Percentiles rank a stretch among this genome's conserved stretches.
Evolutionary conservation across 1,140 invertebrate genomes (phyloP).

Genomic region (Brachionus calyciflorus): DNA sequence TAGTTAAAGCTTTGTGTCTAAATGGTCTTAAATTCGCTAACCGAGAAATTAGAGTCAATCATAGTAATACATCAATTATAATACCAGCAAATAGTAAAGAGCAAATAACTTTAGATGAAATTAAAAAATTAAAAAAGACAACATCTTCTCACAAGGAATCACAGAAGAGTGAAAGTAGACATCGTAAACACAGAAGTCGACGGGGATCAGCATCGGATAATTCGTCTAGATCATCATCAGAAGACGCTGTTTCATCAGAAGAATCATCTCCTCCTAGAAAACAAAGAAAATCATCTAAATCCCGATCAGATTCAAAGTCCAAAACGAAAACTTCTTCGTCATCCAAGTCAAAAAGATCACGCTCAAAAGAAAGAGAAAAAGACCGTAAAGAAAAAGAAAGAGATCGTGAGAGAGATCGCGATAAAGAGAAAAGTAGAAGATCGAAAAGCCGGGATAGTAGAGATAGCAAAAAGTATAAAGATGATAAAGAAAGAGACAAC

Average conservation of each 20-base stretch:
- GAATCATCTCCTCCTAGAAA: conserved; percentile 15
- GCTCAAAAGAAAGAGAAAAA: conserved; percentile 25
- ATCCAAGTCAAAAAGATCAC: neutral
- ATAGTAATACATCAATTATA: neutral
- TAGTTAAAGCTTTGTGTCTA: conserved; percentile 42
- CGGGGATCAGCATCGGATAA: conserved; percentile 2
- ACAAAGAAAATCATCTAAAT: conserved; percentile 2
- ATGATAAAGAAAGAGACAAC: neutral
- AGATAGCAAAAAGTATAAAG: neutral
- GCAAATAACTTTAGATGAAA: neutral
- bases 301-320: conserved; percentile 7
- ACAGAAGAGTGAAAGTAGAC: neutral
- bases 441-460: neutral
- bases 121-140: conserved; percentile 21
- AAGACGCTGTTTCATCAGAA: neutral
- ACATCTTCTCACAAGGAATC: neutral
- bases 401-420: conserved; percentile 4
- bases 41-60: conserved; percentile 35
- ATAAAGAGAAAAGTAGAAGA: neutral
- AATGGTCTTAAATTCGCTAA: conserved; percentile 38
- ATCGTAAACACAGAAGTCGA: neutral
- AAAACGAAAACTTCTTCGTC: neutral
- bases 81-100: conserved; percentile 20
- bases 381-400: conserved; percentile 7
- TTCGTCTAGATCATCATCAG: neutral